Percentiles rank a stretch among this genome's conserved stretches.
Evolutionary conservation across 2,797 vertebrate species (phyloP).

Genomic region (Allobates femoralis): DNA sequence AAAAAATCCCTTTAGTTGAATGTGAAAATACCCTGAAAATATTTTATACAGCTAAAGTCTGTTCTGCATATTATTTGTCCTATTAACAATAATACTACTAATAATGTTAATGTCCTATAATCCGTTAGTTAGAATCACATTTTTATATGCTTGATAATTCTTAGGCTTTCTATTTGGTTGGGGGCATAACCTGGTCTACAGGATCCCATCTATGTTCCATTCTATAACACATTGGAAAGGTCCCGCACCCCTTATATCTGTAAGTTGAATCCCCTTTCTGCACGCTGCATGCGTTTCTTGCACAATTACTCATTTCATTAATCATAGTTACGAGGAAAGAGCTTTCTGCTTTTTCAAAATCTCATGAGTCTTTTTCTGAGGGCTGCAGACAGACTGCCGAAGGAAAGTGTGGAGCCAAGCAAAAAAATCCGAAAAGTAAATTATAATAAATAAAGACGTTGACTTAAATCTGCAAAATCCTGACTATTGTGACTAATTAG

Average conservation of each 20-base stretch:
- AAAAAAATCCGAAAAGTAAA: constrained; percentile 6
- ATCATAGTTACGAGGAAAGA: constrained; percentile 14
- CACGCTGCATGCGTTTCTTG: not conserved
- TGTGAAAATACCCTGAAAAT: too few species aligned
- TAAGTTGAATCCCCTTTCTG: not conserved
- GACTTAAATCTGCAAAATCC: constrained; percentile 13
- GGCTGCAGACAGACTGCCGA: constrained; percentile 4
- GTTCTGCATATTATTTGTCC: too few species aligned
- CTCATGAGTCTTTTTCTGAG: constrained; percentile 33
- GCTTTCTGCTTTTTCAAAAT: constrained; percentile 11
- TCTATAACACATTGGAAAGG: not conserved
- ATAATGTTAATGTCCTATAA: not conserved
- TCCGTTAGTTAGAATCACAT: not conserved
- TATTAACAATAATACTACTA: not conserved
- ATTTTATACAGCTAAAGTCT: too few species aligned
- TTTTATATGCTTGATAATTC: not conserved
- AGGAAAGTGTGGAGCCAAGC: constrained; percentile 45
- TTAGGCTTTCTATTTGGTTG: not conserved
- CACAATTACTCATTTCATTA: constrained; percentile 17
- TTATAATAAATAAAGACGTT: constrained; percentile 11
- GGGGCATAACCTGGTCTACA: not conserved
- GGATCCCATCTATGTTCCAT: not conserved
- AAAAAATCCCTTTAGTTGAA: too few species aligned
- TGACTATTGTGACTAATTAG: constrained; percentile 38
- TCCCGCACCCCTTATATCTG: not conserved